Base-by-base conservation (phyloP, 2,113 vertebrate genomes). In the Danio rerio region DNA sequence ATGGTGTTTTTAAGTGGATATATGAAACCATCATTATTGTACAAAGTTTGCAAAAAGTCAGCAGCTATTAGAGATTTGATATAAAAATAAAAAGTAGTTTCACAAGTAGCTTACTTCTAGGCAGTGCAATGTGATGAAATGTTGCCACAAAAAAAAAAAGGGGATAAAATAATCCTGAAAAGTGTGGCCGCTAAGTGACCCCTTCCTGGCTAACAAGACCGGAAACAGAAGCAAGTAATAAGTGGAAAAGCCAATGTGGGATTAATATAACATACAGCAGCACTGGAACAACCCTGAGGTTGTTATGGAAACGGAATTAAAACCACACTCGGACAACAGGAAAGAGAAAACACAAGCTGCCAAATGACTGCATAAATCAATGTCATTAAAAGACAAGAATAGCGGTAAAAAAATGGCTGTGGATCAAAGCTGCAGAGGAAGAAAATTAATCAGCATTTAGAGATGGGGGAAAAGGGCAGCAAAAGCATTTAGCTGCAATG, bases 271-370 rank as follows among this genome's bases (percentile, higher is more conserved):
- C 82, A 86, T 42, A 1, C 58, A 81, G 52, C 66, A 73, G 45
- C 56, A 72, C 76, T 84, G 80, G 85, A 85, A 88, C 82, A 63
- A 86, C 88, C 56, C 81, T 15, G 77, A n/a, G 55, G 90, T 92
- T 91, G 89, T 90, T 92, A 91, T 89, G 88, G 90, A 90, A 93
- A 91, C 90, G 72, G 85, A 43, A 83, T 78, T 83, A 85, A 66
- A 75, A 71, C 61, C 63, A 70, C 52, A 62, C 72, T 62, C 16
- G 49, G 87, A 86, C 88, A 72, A 70, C 69, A 70, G 76, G 20
- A 62, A n/a, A 49, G 31, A 83, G 55, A 81, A 70, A 81, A 79
- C 10, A 79, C 61, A 63, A 82, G 80, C 0, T 7, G 84, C 63
- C 56, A 82, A 89, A 84, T 86, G 68, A 89, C 79, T 85, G 88